A percentile compares a stretch with the other conserved stretches of the same genome.
These are phyloP conservation scores for Tetragonisca angustula DNA, from an alignment of 2,888 invertebrate species.

Conservation along the genomic window DNA sequence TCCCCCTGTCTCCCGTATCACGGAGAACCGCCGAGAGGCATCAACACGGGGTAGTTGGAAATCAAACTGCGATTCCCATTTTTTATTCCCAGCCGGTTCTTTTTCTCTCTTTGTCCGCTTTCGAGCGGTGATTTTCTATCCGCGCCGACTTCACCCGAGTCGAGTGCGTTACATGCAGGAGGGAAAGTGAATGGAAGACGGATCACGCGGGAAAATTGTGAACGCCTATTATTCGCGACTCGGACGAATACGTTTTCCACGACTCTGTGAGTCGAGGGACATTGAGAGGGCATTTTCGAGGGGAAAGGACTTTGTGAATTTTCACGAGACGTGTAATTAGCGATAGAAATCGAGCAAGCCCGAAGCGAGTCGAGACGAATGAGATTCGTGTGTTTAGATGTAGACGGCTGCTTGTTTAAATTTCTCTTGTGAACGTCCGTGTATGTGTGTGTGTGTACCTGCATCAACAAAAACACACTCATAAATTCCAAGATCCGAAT, in stretches of 20 bases:
- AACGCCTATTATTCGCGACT: background rate
- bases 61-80: conserved; percentile 82
- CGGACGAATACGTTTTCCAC: background rate
- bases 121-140: conserved; percentile 60
- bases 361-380: no score
- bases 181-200: conserved; percentile 27
- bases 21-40: conserved; percentile 58
- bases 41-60: conserved; percentile 61
- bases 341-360: no score
- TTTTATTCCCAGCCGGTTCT: conserved; percentile 75
- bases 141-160: conserved; percentile 20
- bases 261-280: background rate
- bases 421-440: background rate
- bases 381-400: no score
- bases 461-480: background rate
- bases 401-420: no score
- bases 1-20: conserved; percentile 6
- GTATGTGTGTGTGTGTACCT: background rate
- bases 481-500: background rate
- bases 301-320: no score
- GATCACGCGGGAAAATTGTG: background rate
- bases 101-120: conserved; percentile 15
- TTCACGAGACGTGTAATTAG: no score
- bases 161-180: background rate
- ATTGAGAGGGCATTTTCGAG: no score